Evolutionary conservation across 2,888 invertebrate genomes (phyloP).

Genomic region (Apoda limacodes): DNA sequence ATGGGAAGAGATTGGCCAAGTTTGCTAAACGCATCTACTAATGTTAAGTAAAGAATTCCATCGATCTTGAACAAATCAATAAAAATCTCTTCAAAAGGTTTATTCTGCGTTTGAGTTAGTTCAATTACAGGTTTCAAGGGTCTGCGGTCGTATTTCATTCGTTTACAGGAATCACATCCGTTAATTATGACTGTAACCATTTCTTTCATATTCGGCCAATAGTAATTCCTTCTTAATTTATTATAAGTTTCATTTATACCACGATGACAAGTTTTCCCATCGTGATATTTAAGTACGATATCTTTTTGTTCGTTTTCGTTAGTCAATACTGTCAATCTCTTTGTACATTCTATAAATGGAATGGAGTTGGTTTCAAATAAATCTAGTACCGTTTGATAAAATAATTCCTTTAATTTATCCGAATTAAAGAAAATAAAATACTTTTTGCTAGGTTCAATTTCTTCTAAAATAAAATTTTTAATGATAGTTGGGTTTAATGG

Average conservation of each 20-base stretch:
- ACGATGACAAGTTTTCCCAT: constrained; percentile 13
- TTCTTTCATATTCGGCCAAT: constrained; percentile 15
- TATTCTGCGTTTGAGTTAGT: constrained; percentile 5
- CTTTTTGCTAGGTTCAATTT: no score
- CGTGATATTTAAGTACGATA: constrained; percentile 6
- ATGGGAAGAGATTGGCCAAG: constrained; percentile 8
- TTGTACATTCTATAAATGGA: no score
- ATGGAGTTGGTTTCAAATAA: no score
- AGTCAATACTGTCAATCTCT: no score
- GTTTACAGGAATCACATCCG: constrained; percentile 9
- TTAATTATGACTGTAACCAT: constrained; percentile 10
- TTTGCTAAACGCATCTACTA: constrained; percentile 8
- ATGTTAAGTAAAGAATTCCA: constrained; percentile 7
- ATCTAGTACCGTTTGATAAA: no score
- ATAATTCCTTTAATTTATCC: no score
- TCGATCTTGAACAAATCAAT: constrained; percentile 7
- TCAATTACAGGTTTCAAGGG: constrained; percentile 6
- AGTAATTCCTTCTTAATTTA: constrained; percentile 7
- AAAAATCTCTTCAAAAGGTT: constrained; percentile 9
- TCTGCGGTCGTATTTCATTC: constrained; percentile 7
- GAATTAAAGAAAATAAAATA: no score
- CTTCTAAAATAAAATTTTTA: no score
- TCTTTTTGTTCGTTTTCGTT: constrained; percentile 8
- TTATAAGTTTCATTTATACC: constrained; percentile 10
- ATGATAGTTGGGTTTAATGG: no score